These are phyloP conservation scores for Riparia riparia DNA, from an alignment of 2,113 vertebrate species.

Conservation along the genomic window DNA sequence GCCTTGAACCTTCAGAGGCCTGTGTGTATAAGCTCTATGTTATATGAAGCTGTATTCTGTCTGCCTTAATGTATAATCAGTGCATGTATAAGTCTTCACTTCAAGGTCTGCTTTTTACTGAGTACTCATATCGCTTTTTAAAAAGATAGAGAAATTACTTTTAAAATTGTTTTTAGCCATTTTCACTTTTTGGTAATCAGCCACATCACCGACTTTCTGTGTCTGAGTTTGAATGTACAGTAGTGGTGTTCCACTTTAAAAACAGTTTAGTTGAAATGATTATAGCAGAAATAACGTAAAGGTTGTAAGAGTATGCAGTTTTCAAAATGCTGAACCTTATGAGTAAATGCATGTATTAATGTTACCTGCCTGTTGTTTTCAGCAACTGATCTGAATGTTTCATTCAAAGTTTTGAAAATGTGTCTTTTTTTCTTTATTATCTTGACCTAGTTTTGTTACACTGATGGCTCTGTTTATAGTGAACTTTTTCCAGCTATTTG, in stretches of 20 bases:
- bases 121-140: neutral
- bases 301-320: neutral
- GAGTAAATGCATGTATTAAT: neutral
- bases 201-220: neutral
- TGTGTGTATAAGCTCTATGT: neutral
- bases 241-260: neutral
- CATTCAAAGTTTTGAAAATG: neutral
- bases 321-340: neutral
- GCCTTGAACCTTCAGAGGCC: neutral
- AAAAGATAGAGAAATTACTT: neutral
- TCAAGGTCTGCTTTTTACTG: neutral
- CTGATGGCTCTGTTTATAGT: conserved; percentile 28
- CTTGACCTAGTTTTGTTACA: neutral
- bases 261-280: neutral
- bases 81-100: neutral
- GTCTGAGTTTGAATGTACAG: neutral
- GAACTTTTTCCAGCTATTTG: conserved; percentile 51
- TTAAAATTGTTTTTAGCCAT: neutral
- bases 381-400: neutral
- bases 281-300: neutral
- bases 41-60: neutral
- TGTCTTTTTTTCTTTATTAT: neutral
- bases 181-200: neutral
- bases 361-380: neutral
- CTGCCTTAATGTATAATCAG: neutral